Base-by-base conservation (phyloP, 2,113 vertebrate species). In the Caranx ignobilis region DNA sequence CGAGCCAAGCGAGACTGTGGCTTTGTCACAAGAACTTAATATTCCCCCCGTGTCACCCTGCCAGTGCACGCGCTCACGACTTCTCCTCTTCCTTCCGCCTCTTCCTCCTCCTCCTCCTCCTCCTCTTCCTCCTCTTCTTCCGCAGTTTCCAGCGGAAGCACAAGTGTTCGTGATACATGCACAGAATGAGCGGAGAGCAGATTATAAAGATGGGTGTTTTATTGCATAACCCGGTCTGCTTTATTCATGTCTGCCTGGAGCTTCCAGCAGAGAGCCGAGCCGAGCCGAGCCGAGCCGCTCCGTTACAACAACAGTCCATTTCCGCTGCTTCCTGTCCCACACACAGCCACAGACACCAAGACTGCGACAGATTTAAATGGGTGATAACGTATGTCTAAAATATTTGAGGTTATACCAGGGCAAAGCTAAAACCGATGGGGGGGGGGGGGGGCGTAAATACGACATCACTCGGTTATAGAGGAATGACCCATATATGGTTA, bases 211-310 rank as follows among this genome's bases (percentile, higher is more conserved):
- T 47, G 35, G 35, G 78, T 31, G 71, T n/a, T 41, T 86, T 34
- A 81, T 93, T 93, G 89, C 81, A 84, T 90, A 90, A 92, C 71
- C 56, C 55, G 62, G 18, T 75, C 21, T 55, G 64, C 52, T 85
- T 80, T 78, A 72, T 79, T 85, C 79, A 41, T 77, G 63, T 84
- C 78, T 65, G 35, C 82, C 34, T 21, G 45, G 43, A 76, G 73
- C 70, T 75, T 47, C 47, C 15, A 66, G 32, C 61, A 59, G 15
- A 54, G 26, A 26, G 26, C 26, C 26, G 26, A 26, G 26, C 26
- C 26, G 26, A 66, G 32, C 61, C 54, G 15, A 54, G 61, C 66
- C 1, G 68, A 61, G 34, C 67, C 39, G 71, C 74, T 64, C 75
- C 32, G 69, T 75, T 57, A 34, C 47, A 74, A 67, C 77, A 26